Percentiles rank a stretch among this genome's conserved stretches.
These are phyloP conservation scores for Chionis minor DNA, from an alignment of 2,113 vertebrate species.

Conservation along the genomic window DNA sequence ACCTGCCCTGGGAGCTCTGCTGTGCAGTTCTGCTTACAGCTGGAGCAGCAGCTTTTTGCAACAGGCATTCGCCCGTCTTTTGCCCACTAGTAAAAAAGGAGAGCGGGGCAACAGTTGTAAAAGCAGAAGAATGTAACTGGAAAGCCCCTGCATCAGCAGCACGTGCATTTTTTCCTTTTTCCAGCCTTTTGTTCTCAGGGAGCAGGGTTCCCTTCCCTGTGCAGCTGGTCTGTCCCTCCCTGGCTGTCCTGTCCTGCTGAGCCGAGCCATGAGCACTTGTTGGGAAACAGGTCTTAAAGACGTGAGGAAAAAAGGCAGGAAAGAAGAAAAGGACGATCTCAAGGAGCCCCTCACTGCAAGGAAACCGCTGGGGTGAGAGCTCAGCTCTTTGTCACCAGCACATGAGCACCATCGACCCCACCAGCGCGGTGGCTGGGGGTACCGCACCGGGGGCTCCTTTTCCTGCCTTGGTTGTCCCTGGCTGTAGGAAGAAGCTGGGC, in stretches of 20 bases:
- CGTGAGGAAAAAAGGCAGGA: not conserved
- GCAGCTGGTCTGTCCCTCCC: not conserved
- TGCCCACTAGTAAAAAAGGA: not conserved
- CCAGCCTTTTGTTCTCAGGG: rapidly evolving
- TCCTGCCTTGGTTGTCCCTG: not conserved
- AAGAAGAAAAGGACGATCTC: not conserved
- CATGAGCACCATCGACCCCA: not conserved
- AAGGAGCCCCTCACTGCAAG: not conserved
- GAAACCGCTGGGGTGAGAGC: not conserved
- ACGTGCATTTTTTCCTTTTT: not conserved
- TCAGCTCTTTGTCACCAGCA: not conserved
- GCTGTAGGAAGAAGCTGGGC: not conserved
- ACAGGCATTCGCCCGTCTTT: not conserved
- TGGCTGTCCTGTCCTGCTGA: rapidly evolving
- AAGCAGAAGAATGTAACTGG: not conserved
- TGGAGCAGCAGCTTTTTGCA: not conserved
- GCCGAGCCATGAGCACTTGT: not conserved
- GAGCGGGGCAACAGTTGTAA: not conserved
- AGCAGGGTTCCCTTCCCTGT: rapidly evolving
- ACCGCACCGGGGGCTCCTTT: rapidly evolving
- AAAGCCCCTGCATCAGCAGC: not conserved
- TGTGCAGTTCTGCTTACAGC: not conserved
- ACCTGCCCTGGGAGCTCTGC: not conserved
- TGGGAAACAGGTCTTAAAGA: not conserved
- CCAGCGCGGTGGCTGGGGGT: rapidly evolving